Percentiles rank a stretch among this genome's conserved stretches.
Conservation (phyloP, 2,797 vertebrate genomes). For the Clarias laeviceps region DNA sequence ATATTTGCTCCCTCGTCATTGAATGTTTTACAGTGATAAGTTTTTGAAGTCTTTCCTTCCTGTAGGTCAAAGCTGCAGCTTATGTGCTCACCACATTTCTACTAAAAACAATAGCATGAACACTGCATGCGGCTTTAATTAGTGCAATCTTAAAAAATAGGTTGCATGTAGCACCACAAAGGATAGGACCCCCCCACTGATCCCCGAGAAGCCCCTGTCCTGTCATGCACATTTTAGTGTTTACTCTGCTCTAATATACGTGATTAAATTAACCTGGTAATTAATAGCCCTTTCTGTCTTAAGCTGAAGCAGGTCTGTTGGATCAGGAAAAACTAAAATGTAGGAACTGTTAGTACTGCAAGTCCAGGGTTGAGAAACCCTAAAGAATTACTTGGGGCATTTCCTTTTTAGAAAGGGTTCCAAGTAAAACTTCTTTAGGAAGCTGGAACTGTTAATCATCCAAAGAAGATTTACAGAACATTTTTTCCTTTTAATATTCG, state of each 20-base stretch:
- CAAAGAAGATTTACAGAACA: not conserved
- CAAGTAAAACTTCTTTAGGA: not conserved
- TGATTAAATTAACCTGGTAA: not conserved
- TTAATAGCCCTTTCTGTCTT: not conserved
- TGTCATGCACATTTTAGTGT: not conserved
- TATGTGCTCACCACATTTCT: not conserved
- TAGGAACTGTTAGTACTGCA: not conserved
- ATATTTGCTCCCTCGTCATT: no score
- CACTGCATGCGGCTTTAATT: not conserved
- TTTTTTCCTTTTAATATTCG: no score
- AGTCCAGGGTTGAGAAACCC: not conserved
- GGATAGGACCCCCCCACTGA: no score
- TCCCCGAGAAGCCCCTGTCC: not conserved
- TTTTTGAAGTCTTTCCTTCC: not conserved
- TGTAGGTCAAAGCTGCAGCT: slow-evolving; percentile 25
- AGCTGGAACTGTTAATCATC: not conserved
- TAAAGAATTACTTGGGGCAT: not conserved
- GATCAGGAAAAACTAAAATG: not conserved
- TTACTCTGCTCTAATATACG: not conserved
- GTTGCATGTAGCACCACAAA: not conserved
- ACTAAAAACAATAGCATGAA: not conserved
- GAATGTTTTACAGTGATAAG: not conserved
- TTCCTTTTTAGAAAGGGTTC: not conserved
- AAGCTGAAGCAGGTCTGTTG: not conserved
- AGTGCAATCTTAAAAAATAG: not conserved